These are phyloP conservation scores for Cichladusa arquata DNA, from an alignment of 2,113 vertebrate species.

Conservation along the genomic window DNA sequence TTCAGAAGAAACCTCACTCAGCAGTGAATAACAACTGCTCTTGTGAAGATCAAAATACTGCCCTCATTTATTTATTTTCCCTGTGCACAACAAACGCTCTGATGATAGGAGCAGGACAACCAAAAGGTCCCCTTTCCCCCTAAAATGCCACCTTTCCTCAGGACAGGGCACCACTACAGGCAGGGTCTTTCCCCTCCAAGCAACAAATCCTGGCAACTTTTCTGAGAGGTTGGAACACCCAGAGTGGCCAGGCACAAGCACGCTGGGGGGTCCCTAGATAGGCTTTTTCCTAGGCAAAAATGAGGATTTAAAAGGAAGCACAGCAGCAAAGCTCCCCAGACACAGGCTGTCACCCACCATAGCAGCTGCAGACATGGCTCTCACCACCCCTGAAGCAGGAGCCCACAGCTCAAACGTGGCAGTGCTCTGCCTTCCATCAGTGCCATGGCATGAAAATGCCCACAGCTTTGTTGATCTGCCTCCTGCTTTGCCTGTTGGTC, in stretches of 20 bases:
- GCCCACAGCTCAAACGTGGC: neutral
- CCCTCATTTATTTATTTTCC: slow-evolving; percentile 38
- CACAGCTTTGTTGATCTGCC: neutral
- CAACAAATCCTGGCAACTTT: neutral
- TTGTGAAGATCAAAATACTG: slow-evolving; percentile 26
- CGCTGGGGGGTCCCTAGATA: neutral
- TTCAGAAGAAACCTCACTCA: slow-evolving; percentile 31
- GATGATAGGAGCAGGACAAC: neutral
- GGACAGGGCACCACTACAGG: neutral
- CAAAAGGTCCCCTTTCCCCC: neutral
- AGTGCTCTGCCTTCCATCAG: neutral
- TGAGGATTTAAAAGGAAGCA: slow-evolving; percentile 17
- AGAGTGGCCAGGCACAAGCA: neutral
- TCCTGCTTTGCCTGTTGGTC: neutral
- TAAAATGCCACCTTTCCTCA: neutral
- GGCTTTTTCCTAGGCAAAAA: neutral
- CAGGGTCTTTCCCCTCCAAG: neutral
- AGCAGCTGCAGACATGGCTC: slow-evolving; percentile 5
- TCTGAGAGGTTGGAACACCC: neutral
- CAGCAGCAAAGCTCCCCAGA: neutral
- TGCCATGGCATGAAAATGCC: slow-evolving; percentile 15
- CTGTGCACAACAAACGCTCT: neutral
- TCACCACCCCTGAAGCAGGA: neutral
- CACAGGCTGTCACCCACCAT: slow-evolving; percentile 1
- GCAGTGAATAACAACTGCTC: neutral